Conservation (phyloP, 1,140 invertebrate genomes). For the Solenopsis fugax region DNA sequence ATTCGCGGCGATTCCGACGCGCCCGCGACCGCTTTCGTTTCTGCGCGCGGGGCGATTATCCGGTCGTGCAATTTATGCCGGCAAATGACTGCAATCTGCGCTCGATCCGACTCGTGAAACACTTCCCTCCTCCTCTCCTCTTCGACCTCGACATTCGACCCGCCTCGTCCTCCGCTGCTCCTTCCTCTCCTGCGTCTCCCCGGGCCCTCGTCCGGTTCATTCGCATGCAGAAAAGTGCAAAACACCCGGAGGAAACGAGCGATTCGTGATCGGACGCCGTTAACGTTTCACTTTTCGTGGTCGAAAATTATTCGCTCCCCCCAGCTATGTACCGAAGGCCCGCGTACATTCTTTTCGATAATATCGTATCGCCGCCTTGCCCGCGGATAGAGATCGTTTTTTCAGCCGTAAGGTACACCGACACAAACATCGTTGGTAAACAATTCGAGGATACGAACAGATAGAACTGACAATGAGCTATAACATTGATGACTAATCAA, state of each 20-base stretch:
- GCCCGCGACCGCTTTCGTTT: constrained; percentile 66
- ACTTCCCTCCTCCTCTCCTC: constrained; percentile 11
- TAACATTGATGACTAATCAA: not conserved
- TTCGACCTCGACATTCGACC: constrained; percentile 39
- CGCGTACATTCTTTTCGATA: constrained; percentile 52
- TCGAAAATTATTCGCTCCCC: constrained; percentile 74
- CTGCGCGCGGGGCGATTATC: constrained; percentile 70
- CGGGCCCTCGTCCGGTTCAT: constrained; percentile 39
- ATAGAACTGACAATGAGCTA: not conserved
- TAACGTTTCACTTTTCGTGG: constrained; percentile 79
- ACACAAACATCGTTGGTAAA: constrained; percentile 41
- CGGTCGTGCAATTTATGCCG: constrained; percentile 74
- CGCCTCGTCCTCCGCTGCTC: constrained; percentile 3
- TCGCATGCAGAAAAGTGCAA: constrained; percentile 78
- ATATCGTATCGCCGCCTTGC: constrained; percentile 65
- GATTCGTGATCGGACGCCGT: constrained; percentile 77
- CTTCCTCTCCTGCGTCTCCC: not conserved
- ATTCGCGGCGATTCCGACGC: constrained; percentile 68
- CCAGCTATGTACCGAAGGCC: constrained; percentile 30
- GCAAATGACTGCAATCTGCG: constrained; percentile 77
- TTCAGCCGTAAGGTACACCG: constrained; percentile 68
- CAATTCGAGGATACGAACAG: constrained; percentile 17
- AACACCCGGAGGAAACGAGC: constrained; percentile 76
- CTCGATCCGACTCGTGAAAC: constrained; percentile 75
- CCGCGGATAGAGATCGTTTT: constrained; percentile 71